Percentiles rank a stretch among this genome's conserved stretches.
Evolutionary conservation across 92 coral and sea anemone species (phyloP).

Genomic region (Heliopora coerulea): DNA sequence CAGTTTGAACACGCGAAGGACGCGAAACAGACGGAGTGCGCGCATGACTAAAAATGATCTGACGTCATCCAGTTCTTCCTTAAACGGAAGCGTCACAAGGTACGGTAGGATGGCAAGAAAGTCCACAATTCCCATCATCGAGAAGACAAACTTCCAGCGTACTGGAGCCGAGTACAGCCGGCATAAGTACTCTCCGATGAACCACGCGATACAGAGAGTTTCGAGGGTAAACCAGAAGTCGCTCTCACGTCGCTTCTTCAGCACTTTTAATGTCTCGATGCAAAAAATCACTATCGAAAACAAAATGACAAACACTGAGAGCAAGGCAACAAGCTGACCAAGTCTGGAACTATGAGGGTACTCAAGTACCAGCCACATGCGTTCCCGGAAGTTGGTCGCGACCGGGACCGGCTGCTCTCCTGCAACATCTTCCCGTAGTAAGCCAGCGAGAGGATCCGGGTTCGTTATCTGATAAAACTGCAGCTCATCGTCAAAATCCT

Average conservation of each 20-base stretch:
- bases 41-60: slow-evolving; percentile 86
- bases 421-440: slow-evolving; percentile 31
- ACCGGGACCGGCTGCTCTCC: slow-evolving; percentile 30
- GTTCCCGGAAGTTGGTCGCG: slow-evolving; percentile 52
- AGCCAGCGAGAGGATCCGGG: slow-evolving; percentile 1
- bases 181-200: slow-evolving; percentile 67
- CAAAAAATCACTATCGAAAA: slow-evolving; percentile 77
- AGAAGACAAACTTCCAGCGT: slow-evolving; percentile 54
- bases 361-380: slow-evolving; percentile 77
- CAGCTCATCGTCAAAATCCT: slow-evolving; percentile 61
- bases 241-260: slow-evolving; percentile 37
- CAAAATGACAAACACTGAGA: slow-evolving; percentile 65
- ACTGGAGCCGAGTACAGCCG: slow-evolving; percentile 69
- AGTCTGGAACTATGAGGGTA: slow-evolving; percentile 70
- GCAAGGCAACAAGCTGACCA: slow-evolving; percentile 63
- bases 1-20: slow-evolving; percentile 80
- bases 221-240: slow-evolving; percentile 81
- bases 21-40: slow-evolving; percentile 82
- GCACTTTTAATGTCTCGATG: slow-evolving; percentile 70
- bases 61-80: slow-evolving; percentile 57
- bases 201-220: slow-evolving; percentile 72
- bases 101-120: slow-evolving; percentile 76
- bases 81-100: slow-evolving; percentile 65
- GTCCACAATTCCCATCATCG: slow-evolving; percentile 80
- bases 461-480: slow-evolving; percentile 61